These are phyloP conservation scores for Daphoenositta chrysoptera DNA, from an alignment of 2,113 vertebrate species.

Conservation along the genomic window DNA sequence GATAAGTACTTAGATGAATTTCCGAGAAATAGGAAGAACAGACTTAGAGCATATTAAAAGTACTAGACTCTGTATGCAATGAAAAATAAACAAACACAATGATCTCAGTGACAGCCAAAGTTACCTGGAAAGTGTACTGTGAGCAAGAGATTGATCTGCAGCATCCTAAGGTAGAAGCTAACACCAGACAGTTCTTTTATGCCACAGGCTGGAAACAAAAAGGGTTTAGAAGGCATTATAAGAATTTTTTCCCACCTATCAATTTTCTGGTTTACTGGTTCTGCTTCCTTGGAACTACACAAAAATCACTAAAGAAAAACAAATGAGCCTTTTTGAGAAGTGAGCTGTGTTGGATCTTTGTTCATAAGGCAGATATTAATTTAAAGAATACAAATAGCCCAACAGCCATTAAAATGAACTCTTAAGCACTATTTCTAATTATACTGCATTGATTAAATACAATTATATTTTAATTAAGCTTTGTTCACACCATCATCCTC, in stretches of 20 bases:
- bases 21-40: not conserved
- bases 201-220: not conserved
- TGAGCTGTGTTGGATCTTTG: not conserved
- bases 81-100: not conserved
- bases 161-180: not conserved
- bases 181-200: not conserved
- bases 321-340: constrained; percentile 1
- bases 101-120: not conserved
- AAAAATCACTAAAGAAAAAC: not conserved
- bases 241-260: not conserved
- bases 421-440: constrained; percentile 36
- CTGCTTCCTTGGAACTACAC: not conserved
- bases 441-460: constrained; percentile 46
- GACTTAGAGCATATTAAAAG: not conserved
- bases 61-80: not conserved
- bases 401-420: not conserved
- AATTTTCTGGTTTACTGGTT: not conserved
- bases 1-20: not conserved
- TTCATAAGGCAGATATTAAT: constrained; percentile 29
- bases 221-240: not conserved
- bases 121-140: not conserved
- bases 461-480: constrained; percentile 31
- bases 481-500: not conserved
- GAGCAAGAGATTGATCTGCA: not conserved
- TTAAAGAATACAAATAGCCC: constrained; percentile 44